These are phyloP conservation scores for Vireo altiloquus DNA, from an alignment of 2,113 vertebrate genomes.

Conservation along the genomic window DNA sequence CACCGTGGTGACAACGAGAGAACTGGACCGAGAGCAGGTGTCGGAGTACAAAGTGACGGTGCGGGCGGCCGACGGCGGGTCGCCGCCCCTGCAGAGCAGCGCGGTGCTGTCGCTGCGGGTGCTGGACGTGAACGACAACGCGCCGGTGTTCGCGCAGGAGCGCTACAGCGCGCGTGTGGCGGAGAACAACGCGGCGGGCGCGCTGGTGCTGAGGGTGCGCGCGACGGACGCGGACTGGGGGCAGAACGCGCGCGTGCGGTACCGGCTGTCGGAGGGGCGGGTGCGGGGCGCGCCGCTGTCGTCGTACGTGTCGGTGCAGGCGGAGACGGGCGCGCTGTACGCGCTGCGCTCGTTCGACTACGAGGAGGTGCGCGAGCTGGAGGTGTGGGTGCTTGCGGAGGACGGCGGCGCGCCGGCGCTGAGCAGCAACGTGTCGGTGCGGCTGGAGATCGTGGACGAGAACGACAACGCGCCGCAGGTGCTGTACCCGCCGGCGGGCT, in stretches of 20 bases:
- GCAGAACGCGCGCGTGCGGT: no score
- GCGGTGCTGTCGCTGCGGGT: neutral
- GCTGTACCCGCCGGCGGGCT: no score
- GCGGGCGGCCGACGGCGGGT: neutral
- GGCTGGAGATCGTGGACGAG: neutral
- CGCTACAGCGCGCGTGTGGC: neutral
- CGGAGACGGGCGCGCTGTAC: no score
- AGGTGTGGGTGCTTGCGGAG: no score
- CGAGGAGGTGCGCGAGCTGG: no score
- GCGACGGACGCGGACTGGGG: conserved; percentile 10
- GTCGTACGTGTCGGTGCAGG: no score
- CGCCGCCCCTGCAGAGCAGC: neutral
- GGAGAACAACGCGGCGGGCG: conserved; percentile 40
- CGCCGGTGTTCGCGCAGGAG: conserved; percentile 16
- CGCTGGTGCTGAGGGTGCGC: neutral
- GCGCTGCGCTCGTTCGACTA: no score
- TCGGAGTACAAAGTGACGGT: neutral
- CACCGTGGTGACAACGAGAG: neutral
- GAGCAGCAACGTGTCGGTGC: no score
- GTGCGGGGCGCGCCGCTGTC: no score
- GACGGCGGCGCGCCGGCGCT: no score
- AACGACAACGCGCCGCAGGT: no score
- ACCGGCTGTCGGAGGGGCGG: no score
- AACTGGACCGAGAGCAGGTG: neutral
- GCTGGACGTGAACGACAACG: conserved; percentile 53